Evolutionary conservation across 2,888 invertebrate genomes (phyloP), one percentile per base, ranked within the genome.

Genomic region (Fabriciana adippe): DNA sequence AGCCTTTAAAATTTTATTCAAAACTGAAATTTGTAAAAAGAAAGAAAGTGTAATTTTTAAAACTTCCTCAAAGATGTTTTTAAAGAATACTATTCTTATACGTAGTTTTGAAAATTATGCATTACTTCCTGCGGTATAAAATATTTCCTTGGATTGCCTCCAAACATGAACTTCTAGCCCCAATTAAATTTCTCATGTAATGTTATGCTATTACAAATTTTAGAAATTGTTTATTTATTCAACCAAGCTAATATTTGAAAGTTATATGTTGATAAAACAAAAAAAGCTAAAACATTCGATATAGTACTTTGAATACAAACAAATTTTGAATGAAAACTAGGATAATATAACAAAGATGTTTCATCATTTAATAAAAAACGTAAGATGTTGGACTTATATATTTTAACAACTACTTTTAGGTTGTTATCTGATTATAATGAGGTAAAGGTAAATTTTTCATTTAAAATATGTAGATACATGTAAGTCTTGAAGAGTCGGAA

Each of bases 91-190:
- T 51, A 21, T 61, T 61, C 51, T 61, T 14, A 35, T 16, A 51
- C 50, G 2, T 35, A 51, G 31, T 53, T 61, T 35, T 50, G 35
- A 50, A 16, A 51, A 51, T 51, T 41, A 51, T 61, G n/a, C 51
- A 41, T 51, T 41, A 31, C 51, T 51, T 51, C 35, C 35, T 50
- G 16, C 14, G 35, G 18, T 51, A 35, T 51, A 35, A 53, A 53
- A 41, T 50, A 53, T 61, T 53, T 53, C 35, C 61, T 61, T 61
- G 61, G 61, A 61, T 18, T 50, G 35, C 50, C 50, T 51, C 61
- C 61, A 61, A 61, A 53, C 41, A 14, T 61, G 53, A 61, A 61
- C 15, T 48, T 48, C 48, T 51, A 61, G 61, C 15, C n/a, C 31
- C 35, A 31, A 61, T 61, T 61, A 61, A 15, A 6, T 51, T 51